phyloP scores from a whole-genome alignment of 2,797 vertebrate species.

The Myioborus melanocephalus region DNA sequence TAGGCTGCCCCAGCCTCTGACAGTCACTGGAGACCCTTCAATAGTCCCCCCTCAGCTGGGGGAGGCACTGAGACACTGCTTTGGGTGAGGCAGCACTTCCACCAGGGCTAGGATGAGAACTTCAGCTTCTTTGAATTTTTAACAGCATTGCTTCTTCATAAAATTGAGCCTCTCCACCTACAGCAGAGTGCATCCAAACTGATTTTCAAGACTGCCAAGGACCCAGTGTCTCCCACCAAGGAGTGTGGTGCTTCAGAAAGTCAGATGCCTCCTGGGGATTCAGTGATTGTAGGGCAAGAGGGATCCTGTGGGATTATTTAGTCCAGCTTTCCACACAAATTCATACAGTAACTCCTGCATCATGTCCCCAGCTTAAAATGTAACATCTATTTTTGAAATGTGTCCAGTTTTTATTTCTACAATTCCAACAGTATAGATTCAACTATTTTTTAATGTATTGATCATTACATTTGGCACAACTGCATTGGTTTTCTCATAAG shows the following conservation, averaged over 20 bases:
- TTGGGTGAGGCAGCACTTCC: background rate
- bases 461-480: background rate
- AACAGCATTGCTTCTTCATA: background rate
- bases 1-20: background rate
- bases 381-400: background rate
- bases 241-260: background rate
- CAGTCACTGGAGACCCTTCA: background rate
- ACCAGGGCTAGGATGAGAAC: background rate
- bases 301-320: background rate
- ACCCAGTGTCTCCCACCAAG: background rate
- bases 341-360: background rate
- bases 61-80: background rate
- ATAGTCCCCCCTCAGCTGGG: background rate
- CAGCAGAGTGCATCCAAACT: background rate
- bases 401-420: background rate
- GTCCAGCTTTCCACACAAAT: background rate
- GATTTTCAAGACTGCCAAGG: background rate
- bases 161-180: background rate
- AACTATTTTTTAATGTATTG: background rate
- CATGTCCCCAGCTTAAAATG: background rate
- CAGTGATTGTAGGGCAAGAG: background rate
- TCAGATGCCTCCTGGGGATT: background rate
- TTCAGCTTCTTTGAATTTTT: background rate
- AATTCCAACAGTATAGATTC: background rate
- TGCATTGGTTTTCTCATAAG: background rate